Conservation (phyloP, 92 coral and sea anemone genomes). For the Zoanthus sansibaricus region DNA sequence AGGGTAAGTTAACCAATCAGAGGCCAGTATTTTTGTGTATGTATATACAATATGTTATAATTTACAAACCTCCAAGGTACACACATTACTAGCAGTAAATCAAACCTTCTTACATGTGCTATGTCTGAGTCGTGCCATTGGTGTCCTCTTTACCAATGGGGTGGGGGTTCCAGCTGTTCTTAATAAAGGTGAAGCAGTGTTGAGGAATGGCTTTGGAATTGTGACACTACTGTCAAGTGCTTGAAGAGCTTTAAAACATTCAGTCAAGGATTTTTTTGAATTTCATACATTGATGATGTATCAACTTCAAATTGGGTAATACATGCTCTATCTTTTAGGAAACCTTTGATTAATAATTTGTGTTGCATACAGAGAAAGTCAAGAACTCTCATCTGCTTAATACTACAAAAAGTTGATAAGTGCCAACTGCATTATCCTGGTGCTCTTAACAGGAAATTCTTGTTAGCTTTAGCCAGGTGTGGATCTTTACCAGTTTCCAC, state of each 20-base stretch:
- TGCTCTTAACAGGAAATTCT: too few species aligned
- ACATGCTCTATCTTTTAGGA: too few species aligned
- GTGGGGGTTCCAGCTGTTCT: slow-evolving; percentile 86
- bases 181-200: slow-evolving; percentile 80
- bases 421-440: too few species aligned
- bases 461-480: too few species aligned
- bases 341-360: too few species aligned
- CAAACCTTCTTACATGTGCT: slow-evolving; percentile 76
- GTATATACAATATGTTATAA: not conserved
- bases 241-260: slow-evolving; percentile 70
- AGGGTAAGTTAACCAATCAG: too few species aligned
- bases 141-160: slow-evolving; percentile 78
- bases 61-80: not conserved
- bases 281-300: too few species aligned
- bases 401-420: too few species aligned
- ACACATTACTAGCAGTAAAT: not conserved
- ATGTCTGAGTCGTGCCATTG: slow-evolving; percentile 76
- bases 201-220: slow-evolving; percentile 73
- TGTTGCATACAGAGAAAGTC: too few species aligned
- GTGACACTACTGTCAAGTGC: slow-evolving; percentile 84
- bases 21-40: not conserved
- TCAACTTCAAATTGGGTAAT: too few species aligned
- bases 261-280: not conserved
- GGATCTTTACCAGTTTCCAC: too few species aligned
- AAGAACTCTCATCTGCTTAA: too few species aligned